Conservation (phyloP, 2,113 vertebrate genomes). For the Tylochromis polylepis region DNA sequence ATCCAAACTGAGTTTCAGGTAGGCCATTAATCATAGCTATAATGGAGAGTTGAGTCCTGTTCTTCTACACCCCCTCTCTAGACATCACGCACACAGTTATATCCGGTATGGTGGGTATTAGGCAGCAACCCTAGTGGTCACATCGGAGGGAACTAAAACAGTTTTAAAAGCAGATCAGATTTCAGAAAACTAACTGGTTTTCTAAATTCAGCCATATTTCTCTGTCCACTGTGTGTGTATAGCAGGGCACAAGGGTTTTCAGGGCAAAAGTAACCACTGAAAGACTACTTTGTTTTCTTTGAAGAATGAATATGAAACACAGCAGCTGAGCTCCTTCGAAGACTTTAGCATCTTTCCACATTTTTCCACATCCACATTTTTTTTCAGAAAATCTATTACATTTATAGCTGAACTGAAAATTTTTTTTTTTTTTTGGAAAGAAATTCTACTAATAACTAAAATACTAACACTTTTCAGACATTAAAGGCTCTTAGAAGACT, state of each 20-base stretch:
- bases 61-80: background rate
- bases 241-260: slow-evolving; percentile 4
- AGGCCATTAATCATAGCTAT: slow-evolving; percentile 48
- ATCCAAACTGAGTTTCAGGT: slow-evolving; percentile 47
- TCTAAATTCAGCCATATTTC: slow-evolving; percentile 9
- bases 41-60: slow-evolving; percentile 31
- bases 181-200: slow-evolving; percentile 26
- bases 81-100: background rate
- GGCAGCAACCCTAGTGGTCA: slow-evolving; percentile 5
- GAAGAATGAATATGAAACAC: background rate
- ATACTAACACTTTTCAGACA: background rate
- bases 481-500: background rate
- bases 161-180: slow-evolving; percentile 17
- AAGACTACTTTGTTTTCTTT: slow-evolving; percentile 15
- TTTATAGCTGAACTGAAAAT: background rate
- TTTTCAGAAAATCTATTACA: background rate
- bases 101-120: background rate
- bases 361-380: too few species aligned
- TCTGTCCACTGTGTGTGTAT: background rate
- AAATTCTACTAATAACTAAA: background rate
- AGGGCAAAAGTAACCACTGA: slow-evolving; percentile 1
- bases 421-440: background rate
- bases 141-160: slow-evolving; percentile 19
- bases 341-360: background rate
- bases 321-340: background rate